Percentiles rank a stretch among this genome's conserved stretches.
Conservation (phyloP, 2,113 vertebrate species). For the Erythrolamprus reginae region DNA sequence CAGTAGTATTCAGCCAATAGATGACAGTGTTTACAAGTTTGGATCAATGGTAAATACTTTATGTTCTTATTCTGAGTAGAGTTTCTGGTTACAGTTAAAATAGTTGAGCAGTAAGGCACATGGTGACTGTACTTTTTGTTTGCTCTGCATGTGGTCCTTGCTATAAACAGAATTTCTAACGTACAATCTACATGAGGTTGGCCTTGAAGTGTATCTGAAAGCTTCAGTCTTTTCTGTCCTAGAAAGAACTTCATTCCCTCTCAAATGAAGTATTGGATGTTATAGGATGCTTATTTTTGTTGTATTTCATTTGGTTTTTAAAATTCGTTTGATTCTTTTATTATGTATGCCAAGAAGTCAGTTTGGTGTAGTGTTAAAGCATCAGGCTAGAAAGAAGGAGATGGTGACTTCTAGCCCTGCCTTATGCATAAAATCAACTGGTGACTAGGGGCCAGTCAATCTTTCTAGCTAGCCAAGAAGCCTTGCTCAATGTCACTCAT, state of each 20-base stretch:
- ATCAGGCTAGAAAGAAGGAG: background rate
- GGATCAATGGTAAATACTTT: background rate
- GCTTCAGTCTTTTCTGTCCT: background rate
- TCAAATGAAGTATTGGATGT: background rate
- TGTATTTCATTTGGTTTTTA: background rate
- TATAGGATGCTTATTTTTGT: background rate
- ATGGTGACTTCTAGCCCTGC: background rate
- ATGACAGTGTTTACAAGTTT: background rate
- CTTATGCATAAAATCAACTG: background rate
- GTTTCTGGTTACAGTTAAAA: background rate
- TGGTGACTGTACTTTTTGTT: background rate
- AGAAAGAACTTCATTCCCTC: background rate
- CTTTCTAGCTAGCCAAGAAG: too few species aligned
- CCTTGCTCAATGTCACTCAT: too few species aligned
- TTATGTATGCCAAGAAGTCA: background rate
- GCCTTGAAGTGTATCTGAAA: background rate
- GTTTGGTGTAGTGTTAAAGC: background rate
- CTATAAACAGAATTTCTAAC: background rate
- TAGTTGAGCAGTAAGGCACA: background rate
- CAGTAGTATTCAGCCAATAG: background rate
- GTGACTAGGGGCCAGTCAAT: background rate
- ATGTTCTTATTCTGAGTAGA: background rate
- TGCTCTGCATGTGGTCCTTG: background rate
- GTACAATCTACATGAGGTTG: background rate
- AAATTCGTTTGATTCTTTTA: background rate